phyloP scores from a whole-genome alignment of 2,888 invertebrate genomes.

The Lysandra coridon region DNA sequence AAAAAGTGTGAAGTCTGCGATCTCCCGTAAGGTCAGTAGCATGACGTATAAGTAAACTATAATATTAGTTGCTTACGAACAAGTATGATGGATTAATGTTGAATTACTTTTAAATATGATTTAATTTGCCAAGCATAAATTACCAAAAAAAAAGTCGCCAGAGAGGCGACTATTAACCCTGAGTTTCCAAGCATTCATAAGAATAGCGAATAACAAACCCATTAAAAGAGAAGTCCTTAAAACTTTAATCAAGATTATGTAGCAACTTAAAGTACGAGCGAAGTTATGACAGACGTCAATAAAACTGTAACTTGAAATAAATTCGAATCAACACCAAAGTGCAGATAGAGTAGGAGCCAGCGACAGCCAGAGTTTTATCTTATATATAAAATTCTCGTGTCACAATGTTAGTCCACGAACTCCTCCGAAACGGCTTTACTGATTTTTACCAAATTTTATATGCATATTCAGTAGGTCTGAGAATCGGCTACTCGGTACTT shows the following conservation, averaged over 20 bases:
- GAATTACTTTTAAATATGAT: neutral
- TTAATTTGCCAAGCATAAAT: neutral
- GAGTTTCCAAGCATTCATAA: neutral
- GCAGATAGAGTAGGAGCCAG: neutral
- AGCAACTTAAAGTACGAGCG: neutral
- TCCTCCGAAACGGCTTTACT: too few relatives aligned
- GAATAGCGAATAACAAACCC: slow-evolving; percentile 9
- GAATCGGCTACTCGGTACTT: too few relatives aligned
- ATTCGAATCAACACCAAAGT: neutral
- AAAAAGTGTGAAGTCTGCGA: too few relatives aligned
- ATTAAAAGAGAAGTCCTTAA: slow-evolving; percentile 19
- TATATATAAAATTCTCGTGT: too few relatives aligned
- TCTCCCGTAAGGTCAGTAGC: too few relatives aligned
- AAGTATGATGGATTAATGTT: too few relatives aligned
- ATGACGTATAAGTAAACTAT: too few relatives aligned
- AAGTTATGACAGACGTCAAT: slow-evolving; percentile 23
- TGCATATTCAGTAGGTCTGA: too few relatives aligned
- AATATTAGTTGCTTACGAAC: too few relatives aligned
- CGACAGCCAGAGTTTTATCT: too few relatives aligned
- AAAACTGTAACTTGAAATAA: slow-evolving; percentile 18
- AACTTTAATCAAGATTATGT: slow-evolving; percentile 17
- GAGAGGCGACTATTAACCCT: neutral
- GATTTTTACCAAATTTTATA: too few relatives aligned
- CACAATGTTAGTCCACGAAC: too few relatives aligned
- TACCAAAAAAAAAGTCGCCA: neutral